phyloP scores from a whole-genome alignment of 1,140 invertebrate genomes.

The Brachionus manjavacas region DNA sequence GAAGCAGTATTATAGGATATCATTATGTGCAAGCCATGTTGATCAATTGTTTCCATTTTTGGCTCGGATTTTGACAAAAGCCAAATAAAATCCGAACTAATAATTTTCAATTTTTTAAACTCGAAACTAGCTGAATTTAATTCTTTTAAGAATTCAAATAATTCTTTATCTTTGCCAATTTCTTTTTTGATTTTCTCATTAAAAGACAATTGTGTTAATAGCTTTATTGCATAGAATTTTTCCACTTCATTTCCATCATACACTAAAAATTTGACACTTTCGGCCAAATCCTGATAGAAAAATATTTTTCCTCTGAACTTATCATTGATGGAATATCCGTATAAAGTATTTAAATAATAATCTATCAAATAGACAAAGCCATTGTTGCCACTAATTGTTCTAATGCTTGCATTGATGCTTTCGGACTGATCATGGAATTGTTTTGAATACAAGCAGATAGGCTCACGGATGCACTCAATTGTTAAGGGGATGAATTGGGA shows the following conservation, averaged over 20 bases:
- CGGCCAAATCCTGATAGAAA: neutral
- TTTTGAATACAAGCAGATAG: neutral
- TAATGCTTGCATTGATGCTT: neutral
- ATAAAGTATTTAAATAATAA: neutral
- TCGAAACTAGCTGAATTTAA: neutral
- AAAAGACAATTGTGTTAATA: neutral
- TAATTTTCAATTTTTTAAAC: neutral
- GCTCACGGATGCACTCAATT: neutral
- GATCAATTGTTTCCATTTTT: neutral
- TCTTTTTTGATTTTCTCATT: neutral
- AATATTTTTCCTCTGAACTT: neutral
- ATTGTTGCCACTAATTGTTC: neutral
- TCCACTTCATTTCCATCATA: neutral
- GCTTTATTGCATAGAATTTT: neutral
- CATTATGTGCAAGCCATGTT: slow-evolving; percentile 9
- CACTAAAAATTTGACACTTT: neutral
- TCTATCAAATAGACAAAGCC: neutral
- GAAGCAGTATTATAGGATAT: neutral
- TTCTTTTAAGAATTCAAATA: neutral
- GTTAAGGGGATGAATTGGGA: neutral
- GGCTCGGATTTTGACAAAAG: neutral
- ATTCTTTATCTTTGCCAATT: neutral
- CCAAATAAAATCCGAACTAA: neutral
- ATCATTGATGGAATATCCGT: neutral
- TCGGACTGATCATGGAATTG: neutral